A percentile compares a stretch with the other conserved stretches of the same genome.
These are phyloP conservation scores for Brevimyrus niger DNA, from an alignment of 2,113 vertebrate species.

Conservation along the genomic window DNA sequence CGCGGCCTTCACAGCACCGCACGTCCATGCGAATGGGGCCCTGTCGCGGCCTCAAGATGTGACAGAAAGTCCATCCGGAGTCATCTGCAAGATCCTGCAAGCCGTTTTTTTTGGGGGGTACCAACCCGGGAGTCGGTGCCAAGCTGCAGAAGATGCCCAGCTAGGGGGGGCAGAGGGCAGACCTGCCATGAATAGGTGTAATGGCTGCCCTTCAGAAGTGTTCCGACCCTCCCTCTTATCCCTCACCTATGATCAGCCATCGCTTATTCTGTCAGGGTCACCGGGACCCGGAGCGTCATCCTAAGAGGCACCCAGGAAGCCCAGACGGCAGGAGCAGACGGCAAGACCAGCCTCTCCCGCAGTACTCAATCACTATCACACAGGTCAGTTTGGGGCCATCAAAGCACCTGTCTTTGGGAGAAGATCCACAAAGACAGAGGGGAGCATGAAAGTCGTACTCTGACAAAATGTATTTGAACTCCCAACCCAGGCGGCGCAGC, in stretches of 20 bases:
- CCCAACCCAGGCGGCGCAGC: background rate
- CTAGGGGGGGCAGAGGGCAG: background rate
- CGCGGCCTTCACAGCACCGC: too few species aligned
- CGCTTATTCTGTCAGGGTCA: background rate
- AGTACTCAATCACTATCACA: background rate
- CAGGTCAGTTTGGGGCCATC: background rate
- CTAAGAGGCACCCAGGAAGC: background rate
- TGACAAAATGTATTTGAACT: background rate
- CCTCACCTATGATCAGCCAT: background rate
- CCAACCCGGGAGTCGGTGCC: background rate
- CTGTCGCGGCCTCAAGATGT: too few species aligned
- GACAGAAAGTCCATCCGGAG: background rate
- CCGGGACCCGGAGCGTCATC: background rate
- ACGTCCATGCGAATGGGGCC: too few species aligned
- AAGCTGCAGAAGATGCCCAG: background rate
- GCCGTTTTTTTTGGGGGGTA: background rate
- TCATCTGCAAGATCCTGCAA: background rate
- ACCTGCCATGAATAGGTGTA: background rate
- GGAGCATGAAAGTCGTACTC: background rate
- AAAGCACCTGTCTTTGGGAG: background rate
- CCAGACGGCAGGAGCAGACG: background rate
- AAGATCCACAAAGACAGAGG: background rate
- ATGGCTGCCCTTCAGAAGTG: background rate
- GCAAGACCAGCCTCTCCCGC: background rate
- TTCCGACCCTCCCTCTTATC: background rate